These are phyloP conservation scores for Dendrolimus houi DNA, from an alignment of 2,888 invertebrate species.

Conservation along the genomic window DNA sequence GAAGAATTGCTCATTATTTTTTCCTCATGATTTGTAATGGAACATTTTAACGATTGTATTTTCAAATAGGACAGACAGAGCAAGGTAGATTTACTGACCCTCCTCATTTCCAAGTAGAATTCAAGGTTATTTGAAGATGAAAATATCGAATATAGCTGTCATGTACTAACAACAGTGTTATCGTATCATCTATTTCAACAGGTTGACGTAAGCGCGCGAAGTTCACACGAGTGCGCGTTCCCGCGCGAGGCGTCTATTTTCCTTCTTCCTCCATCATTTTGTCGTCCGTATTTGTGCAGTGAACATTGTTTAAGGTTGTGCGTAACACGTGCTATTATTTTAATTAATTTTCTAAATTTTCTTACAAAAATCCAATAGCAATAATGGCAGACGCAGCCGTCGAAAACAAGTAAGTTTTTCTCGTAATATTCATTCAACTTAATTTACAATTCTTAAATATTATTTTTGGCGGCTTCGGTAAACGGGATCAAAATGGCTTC, in stretches of 20 bases:
- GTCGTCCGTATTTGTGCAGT: slow-evolving; percentile 68
- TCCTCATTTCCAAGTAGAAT: slow-evolving; percentile 27
- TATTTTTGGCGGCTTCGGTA: slow-evolving; percentile 64
- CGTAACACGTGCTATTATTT: slow-evolving; percentile 59
- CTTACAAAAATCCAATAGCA: slow-evolving; percentile 29
- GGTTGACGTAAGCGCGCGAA: slow-evolving; percentile 39
- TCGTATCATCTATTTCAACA: slow-evolving; percentile 27
- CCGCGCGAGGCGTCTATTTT: slow-evolving; percentile 56
- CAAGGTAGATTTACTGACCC: slow-evolving; percentile 45
- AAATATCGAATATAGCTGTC: slow-evolving; percentile 26
- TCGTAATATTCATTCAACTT: slow-evolving; percentile 21
- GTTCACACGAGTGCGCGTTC: slow-evolving; percentile 43
- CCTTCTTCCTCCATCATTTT: slow-evolving; percentile 67
- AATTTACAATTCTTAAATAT: slow-evolving; percentile 19
- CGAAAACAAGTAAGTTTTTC: slow-evolving; percentile 79
- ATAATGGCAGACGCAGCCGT: slow-evolving; percentile 83
- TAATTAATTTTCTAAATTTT: slow-evolving; percentile 30
- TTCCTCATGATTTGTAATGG: slow-evolving; percentile 16
- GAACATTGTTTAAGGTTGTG: slow-evolving; percentile 59
- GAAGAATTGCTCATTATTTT: slow-evolving; percentile 6
- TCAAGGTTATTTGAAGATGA: slow-evolving; percentile 56
- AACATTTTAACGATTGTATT: slow-evolving; percentile 44
- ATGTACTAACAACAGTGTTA: slow-evolving; percentile 21
- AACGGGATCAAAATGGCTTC: slow-evolving; percentile 78
- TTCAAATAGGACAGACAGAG: slow-evolving; percentile 50